Evolutionary conservation across 2,113 vertebrate genomes (phyloP).

Genomic region (Gnathonemus longibarbis): DNA sequence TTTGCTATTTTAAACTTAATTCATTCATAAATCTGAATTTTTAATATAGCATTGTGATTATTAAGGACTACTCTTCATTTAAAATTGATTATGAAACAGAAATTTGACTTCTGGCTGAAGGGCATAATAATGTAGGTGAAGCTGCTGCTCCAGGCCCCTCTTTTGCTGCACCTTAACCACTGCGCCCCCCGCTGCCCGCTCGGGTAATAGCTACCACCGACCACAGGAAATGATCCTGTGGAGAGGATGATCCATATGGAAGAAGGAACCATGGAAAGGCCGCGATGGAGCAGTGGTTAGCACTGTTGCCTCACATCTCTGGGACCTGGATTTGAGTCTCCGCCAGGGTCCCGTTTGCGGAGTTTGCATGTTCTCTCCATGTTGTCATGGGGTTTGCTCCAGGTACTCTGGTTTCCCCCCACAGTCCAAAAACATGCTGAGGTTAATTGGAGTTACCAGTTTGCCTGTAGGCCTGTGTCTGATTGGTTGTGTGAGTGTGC

Average conservation of each 20-base stretch:
- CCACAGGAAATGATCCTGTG: neutral
- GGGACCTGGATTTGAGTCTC: neutral
- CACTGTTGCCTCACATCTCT: neutral
- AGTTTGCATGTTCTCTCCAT: neutral
- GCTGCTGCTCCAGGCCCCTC: neutral
- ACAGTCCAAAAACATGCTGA: neutral
- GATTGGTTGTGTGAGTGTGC: neutral
- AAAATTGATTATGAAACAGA: neutral
- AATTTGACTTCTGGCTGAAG: neutral
- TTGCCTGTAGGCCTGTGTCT: neutral
- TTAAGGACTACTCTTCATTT: neutral
- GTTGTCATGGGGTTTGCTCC: neutral
- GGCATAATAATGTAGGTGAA: neutral
- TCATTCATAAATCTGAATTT: neutral
- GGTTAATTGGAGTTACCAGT: neutral
- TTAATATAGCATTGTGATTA: neutral
- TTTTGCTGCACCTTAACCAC: neutral
- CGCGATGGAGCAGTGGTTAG: neutral
- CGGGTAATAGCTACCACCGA: neutral
- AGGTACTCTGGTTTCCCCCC: neutral
- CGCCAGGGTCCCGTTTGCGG: neutral
- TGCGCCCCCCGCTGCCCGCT: neutral
- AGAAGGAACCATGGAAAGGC: neutral
- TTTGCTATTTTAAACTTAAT: neutral
- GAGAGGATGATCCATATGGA: neutral